Evolutionary conservation across 1,140 invertebrate genomes (phyloP).

Genomic region (Pararge aegeria): DNA sequence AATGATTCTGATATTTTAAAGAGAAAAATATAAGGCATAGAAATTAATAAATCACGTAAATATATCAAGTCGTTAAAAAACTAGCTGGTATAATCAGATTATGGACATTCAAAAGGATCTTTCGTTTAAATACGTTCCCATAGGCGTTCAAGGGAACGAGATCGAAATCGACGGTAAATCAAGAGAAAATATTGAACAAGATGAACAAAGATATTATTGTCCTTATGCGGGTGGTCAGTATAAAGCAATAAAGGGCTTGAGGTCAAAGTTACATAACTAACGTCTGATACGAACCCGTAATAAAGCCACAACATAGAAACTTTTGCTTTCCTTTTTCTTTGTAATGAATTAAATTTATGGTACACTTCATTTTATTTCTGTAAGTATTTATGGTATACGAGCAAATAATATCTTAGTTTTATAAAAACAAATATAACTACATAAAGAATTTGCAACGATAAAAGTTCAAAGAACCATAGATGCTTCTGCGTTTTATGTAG

Average conservation of each 20-base stretch:
- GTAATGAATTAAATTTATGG: constrained; percentile 18
- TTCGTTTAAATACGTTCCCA: constrained; percentile 35
- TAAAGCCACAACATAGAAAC: constrained; percentile 37
- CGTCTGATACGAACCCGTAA: constrained; percentile 31
- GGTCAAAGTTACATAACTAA: constrained; percentile 45
- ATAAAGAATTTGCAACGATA: neutral
- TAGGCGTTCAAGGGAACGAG: constrained; percentile 37
- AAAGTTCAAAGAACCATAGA: neutral
- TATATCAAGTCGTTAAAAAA: neutral
- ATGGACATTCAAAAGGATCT: constrained; percentile 1
- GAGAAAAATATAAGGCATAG: too few relatives aligned
- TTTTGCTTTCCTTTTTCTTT: constrained; percentile 23
- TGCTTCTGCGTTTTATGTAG: neutral
- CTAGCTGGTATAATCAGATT: neutral
- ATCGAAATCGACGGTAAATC: constrained; percentile 59
- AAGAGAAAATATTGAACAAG: constrained; percentile 66
- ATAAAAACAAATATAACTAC: neutral
- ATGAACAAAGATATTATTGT: constrained; percentile 58
- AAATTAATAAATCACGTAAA: neutral
- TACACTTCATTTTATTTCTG: constrained; percentile 13
- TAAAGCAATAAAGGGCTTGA: constrained; percentile 45
- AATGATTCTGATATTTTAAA: too few relatives aligned
- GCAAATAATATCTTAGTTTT: neutral
- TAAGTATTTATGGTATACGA: constrained; percentile 8
- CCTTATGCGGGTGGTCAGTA: constrained; percentile 48